A percentile compares a stretch with the other conserved stretches of the same genome.
Evolutionary conservation across 2,113 vertebrate genomes (phyloP).

Genomic region (Bostrychus sinensis): DNA sequence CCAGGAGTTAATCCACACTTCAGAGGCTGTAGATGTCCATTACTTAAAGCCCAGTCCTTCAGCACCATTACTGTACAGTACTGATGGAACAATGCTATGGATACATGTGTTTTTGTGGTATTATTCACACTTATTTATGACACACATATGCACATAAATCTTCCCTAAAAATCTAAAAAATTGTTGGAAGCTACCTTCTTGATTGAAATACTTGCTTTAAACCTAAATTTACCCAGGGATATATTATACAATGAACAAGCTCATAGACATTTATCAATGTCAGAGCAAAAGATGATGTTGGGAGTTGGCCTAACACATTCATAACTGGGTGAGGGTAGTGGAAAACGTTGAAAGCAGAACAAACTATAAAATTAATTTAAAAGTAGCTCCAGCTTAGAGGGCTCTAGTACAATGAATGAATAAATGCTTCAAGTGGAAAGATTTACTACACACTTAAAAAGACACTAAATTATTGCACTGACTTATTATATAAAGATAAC

Average conservation of each 20-base stretch:
- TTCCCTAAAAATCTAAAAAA: neutral
- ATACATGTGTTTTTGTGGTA: constrained; percentile 21
- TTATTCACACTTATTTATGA: constrained; percentile 29
- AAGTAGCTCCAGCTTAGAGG: no score
- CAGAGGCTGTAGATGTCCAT: constrained; percentile 60
- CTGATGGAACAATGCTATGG: constrained; percentile 45
- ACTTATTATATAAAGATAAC: neutral
- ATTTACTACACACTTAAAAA: neutral
- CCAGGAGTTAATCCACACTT: constrained; percentile 60
- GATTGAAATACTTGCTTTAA: neutral
- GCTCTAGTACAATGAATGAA: neutral
- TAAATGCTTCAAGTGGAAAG: neutral
- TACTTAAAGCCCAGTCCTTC: constrained; percentile 48
- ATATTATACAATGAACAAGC: constrained; percentile 10
- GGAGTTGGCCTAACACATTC: constrained; percentile 7
- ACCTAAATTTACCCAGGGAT: neutral
- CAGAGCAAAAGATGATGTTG: neutral
- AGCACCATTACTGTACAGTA: no score
- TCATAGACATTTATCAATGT: constrained; percentile 20
- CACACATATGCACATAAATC: neutral
- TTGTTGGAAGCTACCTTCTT: neutral
- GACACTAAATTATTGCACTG: neutral
- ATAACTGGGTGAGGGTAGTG: neutral
- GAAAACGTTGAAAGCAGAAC: neutral
- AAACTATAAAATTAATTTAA: neutral